A percentile compares a stretch with the other conserved stretches of the same genome.
These are phyloP conservation scores for Vollenhovia emeryi DNA, from an alignment of 1,140 invertebrate genomes.

Conservation along the genomic window DNA sequence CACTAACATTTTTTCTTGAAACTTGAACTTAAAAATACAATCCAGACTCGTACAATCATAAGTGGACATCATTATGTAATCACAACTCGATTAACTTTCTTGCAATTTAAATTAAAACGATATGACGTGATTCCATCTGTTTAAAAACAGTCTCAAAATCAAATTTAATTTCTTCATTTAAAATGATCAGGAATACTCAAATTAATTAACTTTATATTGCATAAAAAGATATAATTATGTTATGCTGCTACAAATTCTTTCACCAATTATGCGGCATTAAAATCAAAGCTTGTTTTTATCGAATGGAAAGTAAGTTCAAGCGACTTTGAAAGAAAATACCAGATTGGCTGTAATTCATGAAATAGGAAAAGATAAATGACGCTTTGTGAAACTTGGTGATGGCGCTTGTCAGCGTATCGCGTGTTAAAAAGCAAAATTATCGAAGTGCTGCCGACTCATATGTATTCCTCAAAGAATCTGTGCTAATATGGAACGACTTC, in stretches of 20 bases:
- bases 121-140: background rate
- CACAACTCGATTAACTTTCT: background rate
- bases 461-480: constrained; percentile 56
- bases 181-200: background rate
- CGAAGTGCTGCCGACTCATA: constrained; percentile 60
- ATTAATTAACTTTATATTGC: background rate
- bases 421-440: constrained; percentile 49
- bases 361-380: background rate
- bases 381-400: constrained; percentile 2
- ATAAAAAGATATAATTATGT: background rate
- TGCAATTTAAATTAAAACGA: background rate
- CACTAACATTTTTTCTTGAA: constrained; percentile 14
- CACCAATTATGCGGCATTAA: background rate
- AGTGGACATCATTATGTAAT: background rate
- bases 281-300: background rate
- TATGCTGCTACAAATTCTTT: background rate
- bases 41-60: background rate
- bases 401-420: background rate
- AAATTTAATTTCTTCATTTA: constrained; percentile 1
- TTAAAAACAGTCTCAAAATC: background rate
- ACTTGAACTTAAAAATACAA: background rate
- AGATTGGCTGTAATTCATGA: background rate
- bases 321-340: background rate
- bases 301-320: background rate
- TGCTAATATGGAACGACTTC: constrained; percentile 47